Conservation (phyloP, 2,113 vertebrate species). For the Opisthocomus hoazin region DNA sequence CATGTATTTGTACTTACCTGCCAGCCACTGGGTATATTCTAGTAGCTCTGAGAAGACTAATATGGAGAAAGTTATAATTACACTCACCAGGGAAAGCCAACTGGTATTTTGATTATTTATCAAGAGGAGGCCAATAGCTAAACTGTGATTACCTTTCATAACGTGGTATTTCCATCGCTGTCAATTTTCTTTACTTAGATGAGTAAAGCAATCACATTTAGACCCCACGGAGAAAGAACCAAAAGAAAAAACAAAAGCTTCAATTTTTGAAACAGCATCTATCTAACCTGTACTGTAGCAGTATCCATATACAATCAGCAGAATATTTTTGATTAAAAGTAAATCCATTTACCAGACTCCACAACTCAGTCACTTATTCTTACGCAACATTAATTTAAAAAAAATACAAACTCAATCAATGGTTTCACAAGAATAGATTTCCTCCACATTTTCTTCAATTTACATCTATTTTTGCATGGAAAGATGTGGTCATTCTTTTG, state of each 20-base stretch:
- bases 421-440: not conserved
- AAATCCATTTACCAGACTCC: not conserved
- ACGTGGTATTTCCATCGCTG: not conserved
- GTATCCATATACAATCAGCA: not conserved
- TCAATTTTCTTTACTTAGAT: not conserved
- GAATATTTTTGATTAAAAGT: not conserved
- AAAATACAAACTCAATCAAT: not conserved
- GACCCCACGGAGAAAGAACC: not conserved
- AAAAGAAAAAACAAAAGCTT: not conserved
- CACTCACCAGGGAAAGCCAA: not conserved
- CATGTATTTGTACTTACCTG: not conserved
- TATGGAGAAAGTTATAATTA: not conserved
- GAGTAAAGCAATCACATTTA: not conserved
- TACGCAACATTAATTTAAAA: not conserved
- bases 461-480: not conserved
- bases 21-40: not conserved
- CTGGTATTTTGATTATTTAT: not conserved
- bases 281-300: not conserved
- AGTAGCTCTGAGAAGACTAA: not conserved
- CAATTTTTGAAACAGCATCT: not conserved
- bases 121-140: not conserved
- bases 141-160: not conserved
- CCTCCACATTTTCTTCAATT: not conserved
- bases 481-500: not conserved
- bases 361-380: not conserved